Evolutionary conservation across 2,888 invertebrate species (phyloP), one percentile per base, ranked within the genome.

Genomic region (Heliconius charithonia): DNA sequence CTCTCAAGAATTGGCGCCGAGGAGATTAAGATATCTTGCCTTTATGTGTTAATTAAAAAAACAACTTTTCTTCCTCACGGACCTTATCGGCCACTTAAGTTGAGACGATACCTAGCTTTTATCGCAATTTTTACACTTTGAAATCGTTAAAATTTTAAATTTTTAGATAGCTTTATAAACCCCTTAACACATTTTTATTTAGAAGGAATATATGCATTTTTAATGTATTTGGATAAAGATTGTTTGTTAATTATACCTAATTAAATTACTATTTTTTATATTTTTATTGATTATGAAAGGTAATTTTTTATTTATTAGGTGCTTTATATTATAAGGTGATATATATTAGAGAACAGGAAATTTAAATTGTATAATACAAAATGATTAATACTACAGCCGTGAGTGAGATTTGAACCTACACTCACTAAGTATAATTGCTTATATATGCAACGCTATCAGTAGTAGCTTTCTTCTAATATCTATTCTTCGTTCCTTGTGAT

Each of bases 41-140:
- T 88, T 89, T 91, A 93, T 91, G 94, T 94, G 93, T 94, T 94
- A 94, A 94, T 94, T 94, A 91, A 93, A 93, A 93, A 93, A 93
- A 89, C 86, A 87, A 91, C 89, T 89, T 89, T 89, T 88, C 83
- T 87, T 87, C 87, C 89, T 89, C 86, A 89, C 86, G 85, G 84
- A 83, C 85, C 85, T 92, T 93, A 94, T 94, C 94, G 85, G 87
- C 90, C 93, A 93, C 92, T 94, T 93, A 92, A 91, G 90, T 84
- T 86, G 89, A 90, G 88, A 85, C 85, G 89, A 92, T 86, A 85
- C 85, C 84, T 88, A 88, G 87, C 88, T 87, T 87, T 90, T 93
- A 93, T 93, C 94, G 89, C 87, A 87, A 89, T 88, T 90, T 91
- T 93, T 89, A 93, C 93, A 93, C 92, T 90, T 91, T 83, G 86